These are phyloP conservation scores for Limanda limanda DNA, from an alignment of 2,113 vertebrate species.

Conservation along the genomic window DNA sequence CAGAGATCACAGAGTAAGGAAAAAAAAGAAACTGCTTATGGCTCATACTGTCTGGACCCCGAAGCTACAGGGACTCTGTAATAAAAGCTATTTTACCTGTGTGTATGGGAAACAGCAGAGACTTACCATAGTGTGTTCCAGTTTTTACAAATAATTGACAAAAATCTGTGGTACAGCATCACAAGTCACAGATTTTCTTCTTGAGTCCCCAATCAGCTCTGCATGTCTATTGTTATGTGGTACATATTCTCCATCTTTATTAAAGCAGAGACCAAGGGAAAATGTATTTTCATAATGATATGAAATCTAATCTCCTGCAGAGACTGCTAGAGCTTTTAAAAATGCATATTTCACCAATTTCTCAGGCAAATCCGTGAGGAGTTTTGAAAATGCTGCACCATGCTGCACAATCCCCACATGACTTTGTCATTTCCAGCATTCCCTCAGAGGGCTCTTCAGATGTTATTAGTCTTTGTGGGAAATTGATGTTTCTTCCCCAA, in stretches of 20 bases:
- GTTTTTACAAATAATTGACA: background rate
- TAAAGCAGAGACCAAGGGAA: conserved; percentile 6
- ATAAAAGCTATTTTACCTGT: background rate
- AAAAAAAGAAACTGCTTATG: background rate
- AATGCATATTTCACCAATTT: conserved; percentile 22
- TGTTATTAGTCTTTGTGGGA: conserved; percentile 54
- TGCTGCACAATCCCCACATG: conserved; percentile 37
- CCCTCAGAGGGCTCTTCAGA: conserved; percentile 46
- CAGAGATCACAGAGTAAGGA: background rate
- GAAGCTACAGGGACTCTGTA: background rate
- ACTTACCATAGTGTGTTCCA: background rate
- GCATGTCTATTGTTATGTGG: conserved; percentile 3
- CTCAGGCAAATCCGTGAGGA: background rate
- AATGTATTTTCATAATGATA: conserved; percentile 38
- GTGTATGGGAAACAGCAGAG: background rate
- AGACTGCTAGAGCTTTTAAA: conserved; percentile 19
- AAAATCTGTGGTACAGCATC: background rate
- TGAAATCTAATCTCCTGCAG: conserved; percentile 36
- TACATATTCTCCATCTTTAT: conserved; percentile 4
- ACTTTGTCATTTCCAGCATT: conserved; percentile 35
- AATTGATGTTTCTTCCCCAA: conserved; percentile 47
- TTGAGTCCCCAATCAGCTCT: background rate
- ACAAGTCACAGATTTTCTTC: background rate
- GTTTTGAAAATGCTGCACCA: conserved; percentile 36
- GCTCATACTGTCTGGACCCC: background rate